Conservation (phyloP, 2,113 vertebrate genomes). For the Chaetodon trifascialis region DNA sequence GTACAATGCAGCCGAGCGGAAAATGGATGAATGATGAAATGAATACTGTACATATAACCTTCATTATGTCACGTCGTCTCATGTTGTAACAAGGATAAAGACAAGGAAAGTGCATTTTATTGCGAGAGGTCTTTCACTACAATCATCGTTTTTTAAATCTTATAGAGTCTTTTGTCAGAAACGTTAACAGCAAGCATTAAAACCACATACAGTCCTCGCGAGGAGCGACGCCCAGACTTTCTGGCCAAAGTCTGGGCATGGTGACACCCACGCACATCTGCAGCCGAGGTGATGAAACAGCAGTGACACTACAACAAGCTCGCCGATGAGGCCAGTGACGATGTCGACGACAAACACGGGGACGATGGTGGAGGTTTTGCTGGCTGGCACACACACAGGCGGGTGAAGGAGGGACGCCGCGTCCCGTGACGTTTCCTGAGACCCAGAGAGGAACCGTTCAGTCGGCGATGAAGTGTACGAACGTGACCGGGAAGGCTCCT, state of each 20-base stretch:
- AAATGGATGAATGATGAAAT: constrained; percentile 15
- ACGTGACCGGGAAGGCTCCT: constrained; percentile 97
- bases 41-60: constrained; percentile 65
- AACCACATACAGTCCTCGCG: constrained; percentile 36
- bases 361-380: constrained; percentile 15
- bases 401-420: background rate
- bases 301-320: constrained; percentile 11
- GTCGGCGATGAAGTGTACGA: constrained; percentile 96
- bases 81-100: constrained; percentile 55
- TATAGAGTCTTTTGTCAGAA: constrained; percentile 17
- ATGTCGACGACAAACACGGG: background rate
- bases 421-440: constrained; percentile 15
- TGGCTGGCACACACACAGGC: constrained; percentile 13
- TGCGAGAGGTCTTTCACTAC: constrained; percentile 70
- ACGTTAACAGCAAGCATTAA: constrained; percentile 56
- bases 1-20: constrained; percentile 33
- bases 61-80: constrained; percentile 51
- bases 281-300: constrained; percentile 13
- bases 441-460: constrained; percentile 74
- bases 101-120: constrained; percentile 82
- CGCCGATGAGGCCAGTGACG: constrained; percentile 3
- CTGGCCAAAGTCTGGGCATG: background rate
- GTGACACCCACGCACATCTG: constrained; percentile 11
- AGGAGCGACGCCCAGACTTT: constrained; percentile 17
- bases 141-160: constrained; percentile 44